These are phyloP conservation scores for Chiridota heheva DNA, from an alignment of 35 echinoderm and acorn worm species.

Conservation along the genomic window DNA sequence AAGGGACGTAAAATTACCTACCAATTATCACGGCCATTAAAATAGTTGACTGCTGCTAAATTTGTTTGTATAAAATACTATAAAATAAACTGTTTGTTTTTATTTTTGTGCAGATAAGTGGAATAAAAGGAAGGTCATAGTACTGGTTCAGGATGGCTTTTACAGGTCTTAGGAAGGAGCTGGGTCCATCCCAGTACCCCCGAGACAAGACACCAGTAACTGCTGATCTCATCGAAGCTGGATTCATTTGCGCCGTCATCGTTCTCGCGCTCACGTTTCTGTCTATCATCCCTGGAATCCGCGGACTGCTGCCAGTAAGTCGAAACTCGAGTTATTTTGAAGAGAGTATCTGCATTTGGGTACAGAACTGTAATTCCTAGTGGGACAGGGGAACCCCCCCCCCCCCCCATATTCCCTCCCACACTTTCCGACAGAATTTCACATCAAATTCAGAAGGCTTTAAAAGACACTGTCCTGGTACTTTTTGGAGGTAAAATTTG, in stretches of 20 bases:
- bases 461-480: too few relatives aligned
- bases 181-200: slow-evolving; percentile 58
- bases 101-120: too few relatives aligned
- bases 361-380: neutral
- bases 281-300: slow-evolving; percentile 82
- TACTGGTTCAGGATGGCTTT: too few relatives aligned
- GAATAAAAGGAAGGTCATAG: too few relatives aligned
- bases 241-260: slow-evolving; percentile 81
- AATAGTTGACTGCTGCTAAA: too few relatives aligned
- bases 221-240: slow-evolving; percentile 74
- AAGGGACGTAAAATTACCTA: too few relatives aligned
- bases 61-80: too few relatives aligned
- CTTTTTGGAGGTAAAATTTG: too few relatives aligned
- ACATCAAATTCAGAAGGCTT: neutral
- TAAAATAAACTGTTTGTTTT: too few relatives aligned
- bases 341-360: too few relatives aligned
- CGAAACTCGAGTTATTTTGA: too few relatives aligned
- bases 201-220: slow-evolving; percentile 77
- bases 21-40: too few relatives aligned
- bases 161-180: slow-evolving; percentile 52
- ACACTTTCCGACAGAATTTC: neutral
- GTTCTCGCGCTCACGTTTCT: slow-evolving; percentile 64
- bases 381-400: neutral
- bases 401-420: neutral
- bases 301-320: slow-evolving; percentile 60